phyloP scores from a whole-genome alignment of 2,113 vertebrate species.

The Arizona elegans region DNA sequence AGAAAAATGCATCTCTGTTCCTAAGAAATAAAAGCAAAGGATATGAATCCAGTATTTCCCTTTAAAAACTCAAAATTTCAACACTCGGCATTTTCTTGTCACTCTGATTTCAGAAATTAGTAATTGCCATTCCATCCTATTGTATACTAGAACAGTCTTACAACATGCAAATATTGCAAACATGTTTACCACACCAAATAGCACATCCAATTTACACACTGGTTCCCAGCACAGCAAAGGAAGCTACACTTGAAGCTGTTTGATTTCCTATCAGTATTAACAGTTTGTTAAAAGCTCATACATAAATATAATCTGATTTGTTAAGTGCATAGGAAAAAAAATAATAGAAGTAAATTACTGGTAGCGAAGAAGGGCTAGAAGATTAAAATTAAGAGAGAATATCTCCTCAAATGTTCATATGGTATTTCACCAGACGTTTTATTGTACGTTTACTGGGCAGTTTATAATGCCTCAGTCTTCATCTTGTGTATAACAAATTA shows the following conservation, averaged over 20 bases:
- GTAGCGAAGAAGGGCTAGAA: constrained; percentile 38
- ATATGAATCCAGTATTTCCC: not conserved
- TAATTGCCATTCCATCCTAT: not conserved
- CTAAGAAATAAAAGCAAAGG: not conserved
- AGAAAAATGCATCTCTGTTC: not conserved
- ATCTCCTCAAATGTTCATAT: constrained; percentile 8
- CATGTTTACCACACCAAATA: not conserved
- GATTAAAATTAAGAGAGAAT: constrained; percentile 28
- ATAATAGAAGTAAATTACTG: constrained; percentile 16
- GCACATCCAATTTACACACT: not conserved
- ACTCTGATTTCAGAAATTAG: not conserved
- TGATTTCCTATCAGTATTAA: not conserved
- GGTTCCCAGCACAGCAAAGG: not conserved
- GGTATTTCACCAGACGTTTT: constrained; percentile 19
- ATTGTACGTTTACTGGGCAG: constrained; percentile 3
- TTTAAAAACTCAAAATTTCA: not conserved
- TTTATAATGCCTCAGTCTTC: constrained; percentile 1
- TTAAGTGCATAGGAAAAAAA: not conserved
- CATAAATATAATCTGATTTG: not conserved
- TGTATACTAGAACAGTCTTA: not conserved
- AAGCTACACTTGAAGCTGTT: not conserved
- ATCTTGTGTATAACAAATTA: constrained; percentile 15
- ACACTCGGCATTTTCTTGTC: not conserved
- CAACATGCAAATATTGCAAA: not conserved
- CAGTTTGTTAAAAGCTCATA: not conserved